Percentiles rank a stretch among this genome's conserved stretches.
These are phyloP conservation scores for Phasianus colchicus DNA, from an alignment of 2,113 vertebrate species.

Conservation along the genomic window DNA sequence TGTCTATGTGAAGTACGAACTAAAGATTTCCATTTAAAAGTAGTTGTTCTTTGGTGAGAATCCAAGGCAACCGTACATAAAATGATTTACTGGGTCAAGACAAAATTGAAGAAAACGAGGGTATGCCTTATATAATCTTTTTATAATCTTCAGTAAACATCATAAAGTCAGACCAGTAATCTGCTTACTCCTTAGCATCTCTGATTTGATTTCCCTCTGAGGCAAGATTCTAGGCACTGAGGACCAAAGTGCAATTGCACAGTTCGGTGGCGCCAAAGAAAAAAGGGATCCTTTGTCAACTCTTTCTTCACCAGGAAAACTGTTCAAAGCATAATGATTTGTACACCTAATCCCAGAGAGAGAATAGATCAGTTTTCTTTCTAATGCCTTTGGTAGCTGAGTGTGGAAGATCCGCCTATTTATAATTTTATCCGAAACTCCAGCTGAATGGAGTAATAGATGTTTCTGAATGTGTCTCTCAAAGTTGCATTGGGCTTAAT, in stretches of 20 bases:
- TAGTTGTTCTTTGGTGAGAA: neutral
- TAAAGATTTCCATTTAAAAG: neutral
- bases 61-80: neutral
- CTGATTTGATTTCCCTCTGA: conserved; percentile 46
- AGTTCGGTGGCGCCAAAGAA: neutral
- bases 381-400: neutral
- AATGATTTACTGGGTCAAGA: neutral
- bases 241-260: neutral
- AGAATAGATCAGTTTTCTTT: neutral
- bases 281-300: neutral
- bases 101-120: conserved; percentile 21
- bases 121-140: conserved; percentile 11
- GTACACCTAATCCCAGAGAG: neutral
- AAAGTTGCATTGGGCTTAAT: neutral
- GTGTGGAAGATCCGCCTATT: neutral
- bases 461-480: neutral
- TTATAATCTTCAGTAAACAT: conserved; percentile 12
- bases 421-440: neutral
- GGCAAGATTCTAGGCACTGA: neutral
- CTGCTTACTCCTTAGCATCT: conserved; percentile 30
- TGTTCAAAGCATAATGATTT: neutral
- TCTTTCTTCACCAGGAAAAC: neutral
- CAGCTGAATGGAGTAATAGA: neutral
- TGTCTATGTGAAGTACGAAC: neutral
- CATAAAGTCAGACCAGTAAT: conserved; percentile 27